Evolutionary conservation across 37 sponge, comb jelly and placozoan genomes (phyloP), one percentile per base, ranked within the genome.

Genomic region (Crambe crambe): DNA sequence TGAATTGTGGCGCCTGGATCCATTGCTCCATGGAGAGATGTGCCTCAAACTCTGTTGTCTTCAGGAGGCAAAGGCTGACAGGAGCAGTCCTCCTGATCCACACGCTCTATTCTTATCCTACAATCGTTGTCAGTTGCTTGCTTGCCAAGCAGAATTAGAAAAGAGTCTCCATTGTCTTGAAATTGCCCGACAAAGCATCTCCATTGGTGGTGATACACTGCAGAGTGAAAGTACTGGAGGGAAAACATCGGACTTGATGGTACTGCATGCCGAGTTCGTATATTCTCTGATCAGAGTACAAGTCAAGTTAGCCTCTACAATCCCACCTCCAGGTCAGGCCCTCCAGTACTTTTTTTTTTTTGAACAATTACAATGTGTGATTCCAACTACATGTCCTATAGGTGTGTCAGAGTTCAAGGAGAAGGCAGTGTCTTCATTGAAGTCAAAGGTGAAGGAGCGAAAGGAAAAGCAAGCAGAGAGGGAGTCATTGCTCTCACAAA

Each of bases 281-380:
- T 56, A 36, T 36, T 41, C 84, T 40, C 35, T 65, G 29, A 63
- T 68, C 9, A 47, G 92, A 61, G 65, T 91, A 38, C 35, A 70
- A 10, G 64, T 87, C 40, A 91, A 91, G 65, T 67, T 91, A 58
- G 84, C 88, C 2, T 61, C 80, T 27, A 91, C 92, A 25, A 60
- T 79, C 1, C 88, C 88, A 44, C 92, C 88, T 40, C 79, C 81
- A 56, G 23, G 82, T 83, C 61, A 81, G 88, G 22, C 54, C 56
- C 6, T 29, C 4, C 63, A 8, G n/a, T n/a, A n/a, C n/a, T n/a
- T n/a, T n/a, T n/a, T n/a, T n/a, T 61, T 8, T 61, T 61, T 20
- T 21, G 6, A 61, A 21, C 6, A 5, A 29, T 61, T 4, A 23
- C 6, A 20, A 61, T 9, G 6, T 23, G 25, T 61, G 25, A 27